Conservation (phyloP, 2,888 invertebrate genomes). For the Andrena dorsata region DNA sequence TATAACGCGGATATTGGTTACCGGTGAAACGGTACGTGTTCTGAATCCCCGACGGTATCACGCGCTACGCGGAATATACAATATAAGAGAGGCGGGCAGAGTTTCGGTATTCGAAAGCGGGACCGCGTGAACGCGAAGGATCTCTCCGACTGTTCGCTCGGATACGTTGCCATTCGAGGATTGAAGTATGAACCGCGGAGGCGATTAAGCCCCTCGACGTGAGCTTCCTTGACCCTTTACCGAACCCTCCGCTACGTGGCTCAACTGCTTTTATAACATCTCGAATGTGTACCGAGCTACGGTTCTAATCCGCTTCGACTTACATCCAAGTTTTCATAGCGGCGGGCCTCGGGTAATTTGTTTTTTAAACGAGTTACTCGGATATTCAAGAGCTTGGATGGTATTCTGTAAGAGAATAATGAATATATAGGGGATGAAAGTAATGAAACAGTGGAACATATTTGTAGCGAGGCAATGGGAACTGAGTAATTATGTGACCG, state of each 20-base stretch:
- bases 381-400: too few species aligned
- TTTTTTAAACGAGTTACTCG: too few species aligned
- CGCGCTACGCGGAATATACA: constrained; percentile 55
- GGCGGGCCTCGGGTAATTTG: too few species aligned
- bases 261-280: too few species aligned
- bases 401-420: too few species aligned
- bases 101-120: constrained; percentile 32
- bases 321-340: too few species aligned
- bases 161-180: background rate
- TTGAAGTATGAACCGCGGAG: background rate
- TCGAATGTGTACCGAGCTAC: too few species aligned
- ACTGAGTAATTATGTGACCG: too few species aligned
- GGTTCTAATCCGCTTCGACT: too few species aligned
- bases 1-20: constrained; percentile 77
- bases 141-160: background rate
- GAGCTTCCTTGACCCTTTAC: background rate
- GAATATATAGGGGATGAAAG: too few species aligned
- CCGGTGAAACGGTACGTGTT: constrained; percentile 75
- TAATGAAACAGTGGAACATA: too few species aligned
- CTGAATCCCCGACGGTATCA: constrained; percentile 62
- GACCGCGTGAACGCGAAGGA: constrained; percentile 14
- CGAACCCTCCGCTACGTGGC: background rate
- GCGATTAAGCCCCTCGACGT: constrained; percentile 22
- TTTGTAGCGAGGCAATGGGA: too few species aligned
- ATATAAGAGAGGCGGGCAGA: constrained; percentile 46